Percentiles rank a stretch among this genome's conserved stretches.
Evolutionary conservation across 1,140 invertebrate genomes (phyloP).

Genomic region (Tetranychus cinnabarinus): DNA sequence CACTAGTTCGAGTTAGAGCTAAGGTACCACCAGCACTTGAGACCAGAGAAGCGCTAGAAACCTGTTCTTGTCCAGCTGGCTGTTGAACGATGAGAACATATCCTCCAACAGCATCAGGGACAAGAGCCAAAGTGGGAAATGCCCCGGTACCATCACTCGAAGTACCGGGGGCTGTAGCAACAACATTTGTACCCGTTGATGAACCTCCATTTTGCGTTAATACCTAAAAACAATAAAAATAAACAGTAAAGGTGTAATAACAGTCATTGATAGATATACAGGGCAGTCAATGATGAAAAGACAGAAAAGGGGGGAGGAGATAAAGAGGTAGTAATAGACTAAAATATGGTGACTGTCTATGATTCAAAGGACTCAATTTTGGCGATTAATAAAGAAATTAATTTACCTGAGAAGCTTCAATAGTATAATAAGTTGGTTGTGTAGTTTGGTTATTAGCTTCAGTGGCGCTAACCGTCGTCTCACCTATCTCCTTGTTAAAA

Average conservation of each 20-base stretch:
- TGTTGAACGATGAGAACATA: constrained; percentile 6
- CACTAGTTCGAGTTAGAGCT: neutral
- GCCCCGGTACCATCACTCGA: neutral
- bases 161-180: neutral
- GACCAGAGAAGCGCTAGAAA: neutral
- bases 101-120: neutral
- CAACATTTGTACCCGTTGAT: neutral
- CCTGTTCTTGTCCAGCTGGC: neutral
- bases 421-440: constrained; percentile 5
- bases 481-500: constrained; percentile 53
- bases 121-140: constrained; percentile 5
- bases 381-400: neutral
- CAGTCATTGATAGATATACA: too few species aligned
- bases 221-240: neutral
- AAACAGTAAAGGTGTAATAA: too few species aligned
- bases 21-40: neutral
- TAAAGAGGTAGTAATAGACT: too few species aligned
- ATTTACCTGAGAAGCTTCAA: constrained; percentile 2
- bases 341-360: too few species aligned
- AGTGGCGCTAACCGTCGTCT: constrained; percentile 1
- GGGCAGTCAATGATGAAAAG: too few species aligned
- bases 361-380: neutral
- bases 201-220: neutral
- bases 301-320: too few species aligned
- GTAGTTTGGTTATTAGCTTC: neutral